phyloP scores from a whole-genome alignment of 2,797 vertebrate genomes.

The Tenualosa thibaudeaui region DNA sequence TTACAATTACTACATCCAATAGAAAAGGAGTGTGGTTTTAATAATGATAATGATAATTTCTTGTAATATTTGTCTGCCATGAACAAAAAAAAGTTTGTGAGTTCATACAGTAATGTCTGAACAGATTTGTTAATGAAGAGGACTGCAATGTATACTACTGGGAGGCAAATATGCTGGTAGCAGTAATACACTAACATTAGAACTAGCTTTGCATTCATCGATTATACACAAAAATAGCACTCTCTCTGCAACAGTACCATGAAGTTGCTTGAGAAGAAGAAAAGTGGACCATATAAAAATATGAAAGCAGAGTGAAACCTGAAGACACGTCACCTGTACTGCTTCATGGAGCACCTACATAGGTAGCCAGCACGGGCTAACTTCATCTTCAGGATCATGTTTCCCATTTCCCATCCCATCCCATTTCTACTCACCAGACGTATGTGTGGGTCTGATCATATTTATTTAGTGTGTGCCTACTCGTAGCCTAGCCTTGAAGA shows the following conservation, averaged over 20 bases:
- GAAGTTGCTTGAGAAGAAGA: neutral
- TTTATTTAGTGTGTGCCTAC: neutral
- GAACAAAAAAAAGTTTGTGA: constrained; percentile 8
- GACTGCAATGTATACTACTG: neutral
- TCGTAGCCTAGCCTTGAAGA: neutral
- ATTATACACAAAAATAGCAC: neutral
- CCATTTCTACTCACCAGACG: neutral
- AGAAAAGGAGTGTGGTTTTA: neutral
- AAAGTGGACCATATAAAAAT: neutral
- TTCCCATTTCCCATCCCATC: neutral
- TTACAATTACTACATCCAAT: neutral
- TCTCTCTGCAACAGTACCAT: neutral
- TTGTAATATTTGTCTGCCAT: neutral
- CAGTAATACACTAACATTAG: neutral
- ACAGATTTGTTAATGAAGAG: neutral
- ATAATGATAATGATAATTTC: neutral
- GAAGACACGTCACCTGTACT: neutral
- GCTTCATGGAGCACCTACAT: neutral
- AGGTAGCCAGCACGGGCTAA: neutral
- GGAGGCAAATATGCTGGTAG: neutral
- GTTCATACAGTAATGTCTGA: neutral
- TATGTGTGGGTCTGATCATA: neutral
- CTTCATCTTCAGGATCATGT: neutral
- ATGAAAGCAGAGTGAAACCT: neutral
- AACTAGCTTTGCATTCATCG: neutral